These are phyloP conservation scores for Premnoplex brunnescens DNA, from an alignment of 2,797 vertebrate species.

Conservation along the genomic window DNA sequence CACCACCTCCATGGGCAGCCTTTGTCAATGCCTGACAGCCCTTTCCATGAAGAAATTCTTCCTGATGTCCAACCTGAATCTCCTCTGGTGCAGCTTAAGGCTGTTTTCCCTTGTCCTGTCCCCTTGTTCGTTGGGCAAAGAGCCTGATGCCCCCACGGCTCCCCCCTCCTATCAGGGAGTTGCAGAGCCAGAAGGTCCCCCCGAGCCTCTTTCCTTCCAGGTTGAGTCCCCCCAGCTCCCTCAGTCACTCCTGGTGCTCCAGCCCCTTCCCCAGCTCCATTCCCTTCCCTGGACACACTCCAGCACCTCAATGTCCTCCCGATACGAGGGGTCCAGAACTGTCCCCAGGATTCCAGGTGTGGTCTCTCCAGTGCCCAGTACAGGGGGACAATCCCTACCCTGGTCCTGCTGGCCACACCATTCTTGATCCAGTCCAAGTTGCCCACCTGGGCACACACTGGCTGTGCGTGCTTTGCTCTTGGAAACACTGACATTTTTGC, in stretches of 20 bases:
- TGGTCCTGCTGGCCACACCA: background rate
- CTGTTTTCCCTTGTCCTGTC: background rate
- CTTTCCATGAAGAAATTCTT: background rate
- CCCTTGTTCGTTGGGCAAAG: background rate
- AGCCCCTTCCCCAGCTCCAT: background rate
- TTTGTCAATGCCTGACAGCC: too few species aligned
- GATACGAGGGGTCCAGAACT: background rate
- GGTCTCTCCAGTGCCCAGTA: background rate
- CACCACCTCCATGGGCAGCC: background rate
- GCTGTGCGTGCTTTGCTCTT: background rate
- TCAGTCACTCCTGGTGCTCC: background rate
- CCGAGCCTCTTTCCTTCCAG: background rate
- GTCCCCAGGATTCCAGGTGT: background rate
- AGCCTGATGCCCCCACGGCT: background rate
- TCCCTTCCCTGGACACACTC: background rate
- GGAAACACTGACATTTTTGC: background rate
- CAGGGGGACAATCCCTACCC: background rate
- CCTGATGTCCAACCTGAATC: background rate
- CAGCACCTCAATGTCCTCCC: background rate
- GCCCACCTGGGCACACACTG: background rate
- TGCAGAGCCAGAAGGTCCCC: too few species aligned
- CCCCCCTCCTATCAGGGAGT: background rate
- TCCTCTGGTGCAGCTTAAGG: accelerated
- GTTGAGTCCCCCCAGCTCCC: background rate
- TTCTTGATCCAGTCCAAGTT: background rate